Percentiles rank a stretch among this genome's conserved stretches.
phyloP scores from a whole-genome alignment of 2,888 invertebrate genomes.

The Lepas anatifera region DNA sequence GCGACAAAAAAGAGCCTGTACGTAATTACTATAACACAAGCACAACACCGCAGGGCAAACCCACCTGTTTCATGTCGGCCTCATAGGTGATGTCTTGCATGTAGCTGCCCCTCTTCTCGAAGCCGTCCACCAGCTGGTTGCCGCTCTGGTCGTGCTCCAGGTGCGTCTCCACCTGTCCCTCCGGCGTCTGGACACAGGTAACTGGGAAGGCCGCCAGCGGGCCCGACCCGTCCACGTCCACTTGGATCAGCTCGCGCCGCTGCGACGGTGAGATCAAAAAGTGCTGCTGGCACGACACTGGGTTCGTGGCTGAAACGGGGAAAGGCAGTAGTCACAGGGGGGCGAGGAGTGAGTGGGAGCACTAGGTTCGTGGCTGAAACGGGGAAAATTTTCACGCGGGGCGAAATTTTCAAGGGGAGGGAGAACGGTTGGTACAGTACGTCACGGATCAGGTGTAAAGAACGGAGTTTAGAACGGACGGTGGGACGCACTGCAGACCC shows the following conservation, averaged over 20 bases:
- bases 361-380: too few relatives aligned
- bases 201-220: constrained; percentile 57
- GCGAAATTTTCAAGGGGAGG: constrained; percentile 1
- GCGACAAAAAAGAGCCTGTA: too few relatives aligned
- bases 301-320: constrained; percentile 54
- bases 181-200: constrained; percentile 71
- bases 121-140: constrained; percentile 59
- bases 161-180: constrained; percentile 80
- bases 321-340: constrained; percentile 29
- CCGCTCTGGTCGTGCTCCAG: constrained; percentile 68
- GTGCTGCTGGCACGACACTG: constrained; percentile 76
- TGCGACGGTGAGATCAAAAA: background rate
- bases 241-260: constrained; percentile 50
- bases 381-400: too few relatives aligned
- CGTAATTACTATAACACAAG: too few relatives aligned
- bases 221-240: constrained; percentile 94
- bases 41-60: too few relatives aligned
- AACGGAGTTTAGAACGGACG: background rate
- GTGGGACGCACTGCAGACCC: too few relatives aligned
- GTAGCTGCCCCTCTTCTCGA: constrained; percentile 82
- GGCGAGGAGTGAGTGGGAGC: constrained; percentile 49
- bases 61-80: constrained; percentile 57
- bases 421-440: constrained; percentile 27
- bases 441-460: background rate
- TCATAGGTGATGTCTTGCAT: constrained; percentile 77